Evolutionary conservation across 2,797 vertebrate genomes (phyloP).

Genomic region (Poeciliopsis turneri): DNA sequence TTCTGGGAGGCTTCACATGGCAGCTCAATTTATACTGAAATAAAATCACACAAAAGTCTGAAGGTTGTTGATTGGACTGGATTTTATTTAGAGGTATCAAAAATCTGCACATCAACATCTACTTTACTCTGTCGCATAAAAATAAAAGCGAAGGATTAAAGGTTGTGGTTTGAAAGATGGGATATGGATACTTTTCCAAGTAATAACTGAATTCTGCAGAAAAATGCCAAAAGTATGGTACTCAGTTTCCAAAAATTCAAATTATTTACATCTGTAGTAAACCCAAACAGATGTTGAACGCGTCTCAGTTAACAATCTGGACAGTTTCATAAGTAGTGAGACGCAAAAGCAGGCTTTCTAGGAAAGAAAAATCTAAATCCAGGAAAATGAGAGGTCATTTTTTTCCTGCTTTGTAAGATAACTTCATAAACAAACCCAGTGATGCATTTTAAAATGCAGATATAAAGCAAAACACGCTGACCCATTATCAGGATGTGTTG

Average conservation of each 20-base stretch:
- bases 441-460: constrained; percentile 36
- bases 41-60: neutral
- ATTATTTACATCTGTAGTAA: constrained; percentile 31
- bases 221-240: neutral
- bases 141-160: no score
- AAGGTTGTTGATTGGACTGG: neutral
- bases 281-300: constrained; percentile 23
- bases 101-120: neutral
- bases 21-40: no score
- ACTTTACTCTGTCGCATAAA: neutral
- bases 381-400: constrained; percentile 23
- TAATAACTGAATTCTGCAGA: no score
- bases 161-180: no score
- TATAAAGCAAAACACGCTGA: constrained; percentile 42
- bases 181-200: no score
- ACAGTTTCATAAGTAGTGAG: constrained; percentile 10
- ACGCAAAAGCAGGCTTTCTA: neutral
- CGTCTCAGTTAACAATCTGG: constrained; percentile 15
- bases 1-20: no score
- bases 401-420: constrained; percentile 23
- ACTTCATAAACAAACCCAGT: constrained; percentile 22
- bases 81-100: neutral
- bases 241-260: constrained; percentile 16
- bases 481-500: constrained; percentile 60
- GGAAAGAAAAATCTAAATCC: constrained; percentile 4